Base-by-base conservation (phyloP, 1,140 invertebrate genomes). In the Anoplophora glabripennis region DNA sequence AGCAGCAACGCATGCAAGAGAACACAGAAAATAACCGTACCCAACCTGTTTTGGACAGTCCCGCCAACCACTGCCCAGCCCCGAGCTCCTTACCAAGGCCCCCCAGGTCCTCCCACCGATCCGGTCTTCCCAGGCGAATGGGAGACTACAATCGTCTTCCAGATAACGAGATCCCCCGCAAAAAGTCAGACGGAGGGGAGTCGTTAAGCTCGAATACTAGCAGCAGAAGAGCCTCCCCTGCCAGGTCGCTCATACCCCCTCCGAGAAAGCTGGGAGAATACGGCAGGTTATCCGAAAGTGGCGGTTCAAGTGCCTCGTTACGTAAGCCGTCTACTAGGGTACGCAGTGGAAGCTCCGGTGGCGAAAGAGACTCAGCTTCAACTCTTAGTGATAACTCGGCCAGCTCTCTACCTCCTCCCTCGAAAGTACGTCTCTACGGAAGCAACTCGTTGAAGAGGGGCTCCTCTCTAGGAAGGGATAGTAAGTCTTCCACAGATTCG, bases 1-100 rank as follows among this genome's bases (percentile, higher is more conserved):
- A 89, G 72, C 82, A 86, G 61, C 86, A 89, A 62, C 73, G 85
- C n/a, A 85, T 84, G 80, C 77, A 80, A 42, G 80, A 81, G 57
- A 75, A 71, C 1, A 52, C 34, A 33, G 61, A 57, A 47, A 53
- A 15, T 34, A 52, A 54, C 34, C 58, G 33, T 35, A 45, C 33
- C 14, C 46, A 49, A 45, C 51, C 52, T 21, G 44, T 34, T 21
- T 57, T 46, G 37, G 57, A 61, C 18, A 80, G 80, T 63, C 78
- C 86, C 17, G 83, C 85, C 5, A 64, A 54, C 28, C 60, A 61
- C 37, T 82, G 80, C 66, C 78, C 86, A 28, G 85, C 87, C 1
- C 86, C 86, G 1, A 86, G 84, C 44, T 83, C 82, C 34, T 63
- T 88, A 41, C 86, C 86, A 1, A 77, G 86, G 28, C 86, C 87